Percentiles rank a stretch among this genome's conserved stretches.
Conservation (phyloP, 2,888 invertebrate genomes). For the Agapostemon virescens region DNA sequence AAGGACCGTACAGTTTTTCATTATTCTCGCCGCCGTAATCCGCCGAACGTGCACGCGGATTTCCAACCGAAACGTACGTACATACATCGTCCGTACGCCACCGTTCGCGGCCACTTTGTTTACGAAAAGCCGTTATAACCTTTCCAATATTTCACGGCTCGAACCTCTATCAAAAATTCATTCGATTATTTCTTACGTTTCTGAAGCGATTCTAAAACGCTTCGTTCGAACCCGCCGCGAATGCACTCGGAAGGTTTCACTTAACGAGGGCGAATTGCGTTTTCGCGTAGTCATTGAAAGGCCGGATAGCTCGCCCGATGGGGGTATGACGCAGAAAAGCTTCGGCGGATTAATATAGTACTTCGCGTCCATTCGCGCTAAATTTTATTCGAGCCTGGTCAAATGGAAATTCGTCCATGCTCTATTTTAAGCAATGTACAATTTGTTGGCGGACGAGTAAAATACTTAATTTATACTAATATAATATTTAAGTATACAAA, state of each 20-base stretch:
- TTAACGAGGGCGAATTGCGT: slow-evolving; percentile 1
- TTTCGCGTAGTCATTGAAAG: slow-evolving; percentile 7
- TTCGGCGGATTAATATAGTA: neutral
- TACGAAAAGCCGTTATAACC: neutral
- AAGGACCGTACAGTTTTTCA: slow-evolving; percentile 38
- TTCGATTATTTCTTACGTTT: slow-evolving; percentile 4
- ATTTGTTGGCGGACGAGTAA: no score
- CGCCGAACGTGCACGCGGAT: slow-evolving; percentile 1
- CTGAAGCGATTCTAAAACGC: neutral
- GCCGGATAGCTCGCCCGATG: neutral
- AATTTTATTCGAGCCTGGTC: neutral
- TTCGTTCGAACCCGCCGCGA: neutral
- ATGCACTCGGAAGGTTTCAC: neutral
- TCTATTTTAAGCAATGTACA: no score
- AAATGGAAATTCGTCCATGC: no score
- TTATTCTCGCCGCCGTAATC: slow-evolving; percentile 12
- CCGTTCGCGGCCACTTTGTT: neutral
- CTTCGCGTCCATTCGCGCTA: neutral
- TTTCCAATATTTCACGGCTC: neutral
- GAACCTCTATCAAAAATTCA: neutral
- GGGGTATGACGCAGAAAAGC: neutral
- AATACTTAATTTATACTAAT: no score
- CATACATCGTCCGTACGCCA: neutral
- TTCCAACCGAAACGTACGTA: neutral
- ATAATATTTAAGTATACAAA: no score